Evolutionary conservation across 2,888 invertebrate species (phyloP), one percentile per base, ranked within the genome.

Genomic region (Esperia sulphurella): DNA sequence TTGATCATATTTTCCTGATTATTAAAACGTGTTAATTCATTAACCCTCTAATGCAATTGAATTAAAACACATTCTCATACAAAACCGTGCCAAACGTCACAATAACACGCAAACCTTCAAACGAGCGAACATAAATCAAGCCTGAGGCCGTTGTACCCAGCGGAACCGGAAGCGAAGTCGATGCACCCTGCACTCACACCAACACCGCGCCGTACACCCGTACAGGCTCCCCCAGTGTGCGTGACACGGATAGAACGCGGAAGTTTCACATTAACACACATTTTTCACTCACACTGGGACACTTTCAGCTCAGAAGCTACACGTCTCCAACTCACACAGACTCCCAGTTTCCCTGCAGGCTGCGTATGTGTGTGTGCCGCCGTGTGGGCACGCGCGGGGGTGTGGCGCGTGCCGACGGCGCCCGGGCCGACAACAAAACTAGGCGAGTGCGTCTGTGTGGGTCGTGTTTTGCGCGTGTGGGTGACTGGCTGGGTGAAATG

Each of bases 251-350:
- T 82, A 81, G 74, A 61, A 83, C 72, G 76, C 87, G 88, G 88
- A 88, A 88, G 82, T 79, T 65, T 61, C 65, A 81, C 79, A 80
- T 85, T 85, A 85, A 81, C 86, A 85, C 68, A 84, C 73, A 83
- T 85, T 84, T 79, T 71, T 65, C 66, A 67, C 79, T 52, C 75
- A 78, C 81, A 85, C 86, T 41, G n/a, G 0, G 5, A 51, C 39
- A 52, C 9, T 7, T 4, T 38, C n/a, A 49, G 57, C 51, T 53
- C 28, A 46, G 54, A 74, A 43, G 30, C 42, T 44, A 73, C 70
- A 59, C 56, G 75, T 70, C 72, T 75, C 60, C 54, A 46, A 59
- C 61, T 54, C 71, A 65, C 63, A 75, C 71, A 46, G 3, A 5
- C n/a, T 30, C 5, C 52, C 33, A 38, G 62, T 72, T 77, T 75